Conservation (phyloP, 2,888 invertebrate genomes). For the Apodemia mormo region DNA sequence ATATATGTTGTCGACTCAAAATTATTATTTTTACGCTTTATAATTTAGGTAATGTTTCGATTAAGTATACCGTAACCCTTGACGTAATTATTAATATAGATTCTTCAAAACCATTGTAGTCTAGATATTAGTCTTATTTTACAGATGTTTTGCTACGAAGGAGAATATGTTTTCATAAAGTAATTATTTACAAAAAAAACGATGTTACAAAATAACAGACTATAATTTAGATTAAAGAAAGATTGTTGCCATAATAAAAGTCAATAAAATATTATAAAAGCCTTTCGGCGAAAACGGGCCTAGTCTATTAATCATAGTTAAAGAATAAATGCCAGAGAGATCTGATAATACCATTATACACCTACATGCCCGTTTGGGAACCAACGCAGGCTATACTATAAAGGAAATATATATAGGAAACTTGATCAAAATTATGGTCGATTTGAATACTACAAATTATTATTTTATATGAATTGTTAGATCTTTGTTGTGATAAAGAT, state of each 20-base stretch:
- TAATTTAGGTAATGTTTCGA: too few relatives aligned
- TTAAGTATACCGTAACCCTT: too few relatives aligned
- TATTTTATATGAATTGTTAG: background rate
- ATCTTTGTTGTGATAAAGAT: background rate
- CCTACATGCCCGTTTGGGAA: conserved; percentile 5
- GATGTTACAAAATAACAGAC: background rate
- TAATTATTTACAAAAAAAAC: background rate
- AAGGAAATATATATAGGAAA: conserved; percentile 7
- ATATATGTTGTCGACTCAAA: too few relatives aligned
- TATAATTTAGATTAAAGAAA: conserved; percentile 1
- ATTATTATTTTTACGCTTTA: too few relatives aligned
- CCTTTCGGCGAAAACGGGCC: conserved; percentile 59
- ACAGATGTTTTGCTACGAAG: too few relatives aligned
- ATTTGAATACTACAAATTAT: background rate
- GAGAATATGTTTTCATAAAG: background rate
- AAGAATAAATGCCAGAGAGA: conserved; percentile 51
- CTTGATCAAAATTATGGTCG: background rate
- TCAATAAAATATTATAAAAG: conserved; percentile 45
- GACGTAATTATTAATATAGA: too few relatives aligned
- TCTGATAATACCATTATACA: conserved; percentile 44
- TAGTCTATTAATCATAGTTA: conserved; percentile 65
- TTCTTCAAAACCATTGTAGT: too few relatives aligned
- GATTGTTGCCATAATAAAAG: conserved; percentile 28
- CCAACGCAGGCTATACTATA: background rate
- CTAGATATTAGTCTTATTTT: too few relatives aligned